A percentile compares a stretch with the other conserved stretches of the same genome.
Conservation (phyloP, 2,797 vertebrate species). For the Macrochelys suwanniensis region DNA sequence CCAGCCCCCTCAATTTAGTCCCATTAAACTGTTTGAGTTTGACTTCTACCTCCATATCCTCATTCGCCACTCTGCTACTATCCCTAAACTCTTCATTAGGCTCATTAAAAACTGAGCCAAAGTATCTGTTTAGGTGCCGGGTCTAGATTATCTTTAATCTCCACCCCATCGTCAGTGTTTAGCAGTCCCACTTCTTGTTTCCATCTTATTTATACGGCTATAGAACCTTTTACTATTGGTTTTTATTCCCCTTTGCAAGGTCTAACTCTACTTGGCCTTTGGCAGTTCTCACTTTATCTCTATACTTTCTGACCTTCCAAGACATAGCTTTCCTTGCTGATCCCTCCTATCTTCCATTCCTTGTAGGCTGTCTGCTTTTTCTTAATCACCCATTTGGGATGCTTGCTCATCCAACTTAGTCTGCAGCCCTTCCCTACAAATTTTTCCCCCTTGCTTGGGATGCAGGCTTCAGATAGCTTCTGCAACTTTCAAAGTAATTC, state of each 20-base stretch:
- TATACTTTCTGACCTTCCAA: neutral
- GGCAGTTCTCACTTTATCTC: neutral
- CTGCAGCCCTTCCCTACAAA: neutral
- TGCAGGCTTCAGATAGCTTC: neutral
- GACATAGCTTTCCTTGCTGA: neutral
- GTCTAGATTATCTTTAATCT: neutral
- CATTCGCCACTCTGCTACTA: neutral
- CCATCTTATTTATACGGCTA: neutral
- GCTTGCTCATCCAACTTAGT: neutral
- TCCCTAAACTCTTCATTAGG: neutral
- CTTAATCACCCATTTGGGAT: neutral
- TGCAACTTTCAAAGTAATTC: neutral
- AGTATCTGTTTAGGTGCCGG: neutral
- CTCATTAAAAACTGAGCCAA: neutral
- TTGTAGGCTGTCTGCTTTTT: neutral
- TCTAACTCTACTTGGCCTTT: neutral
- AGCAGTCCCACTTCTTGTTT: neutral
- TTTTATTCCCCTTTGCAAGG: neutral
- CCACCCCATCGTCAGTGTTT: neutral
- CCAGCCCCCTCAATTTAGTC: no score
- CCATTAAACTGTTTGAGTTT: no score
- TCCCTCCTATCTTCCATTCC: neutral
- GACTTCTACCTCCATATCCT: neutral
- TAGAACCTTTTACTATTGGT: neutral
- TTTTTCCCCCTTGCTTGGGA: neutral